Evolutionary conservation across 2,888 invertebrate genomes (phyloP), one percentile per base, ranked within the genome.

Genomic region (Agrochola lota): DNA sequence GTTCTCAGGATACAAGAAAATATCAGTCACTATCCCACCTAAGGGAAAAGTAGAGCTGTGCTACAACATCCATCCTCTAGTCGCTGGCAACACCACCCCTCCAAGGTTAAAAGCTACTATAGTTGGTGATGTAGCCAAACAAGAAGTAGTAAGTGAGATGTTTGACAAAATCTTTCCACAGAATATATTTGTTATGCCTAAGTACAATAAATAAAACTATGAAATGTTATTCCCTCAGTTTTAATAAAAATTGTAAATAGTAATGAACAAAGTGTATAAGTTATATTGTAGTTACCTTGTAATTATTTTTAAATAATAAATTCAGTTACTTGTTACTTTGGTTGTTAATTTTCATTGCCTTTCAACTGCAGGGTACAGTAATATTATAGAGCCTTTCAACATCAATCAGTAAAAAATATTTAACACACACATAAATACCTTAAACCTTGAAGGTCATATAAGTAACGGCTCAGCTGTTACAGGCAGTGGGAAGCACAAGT

Each of bases 1-100:
- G 98, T 99, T 99, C 95, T 98, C 99, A 80, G 99, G 99, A 4
- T 99, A 99, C 91, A 99, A 99, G 95, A 98, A 99, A 97, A 98
- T 97, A 86, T 95, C 96, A 59, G 94, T 97, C 30, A 97, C 97
- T 26, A 94, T 97, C 74, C 96, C 98, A 69, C 98, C 98, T 0
- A 97, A 97, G 80, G 97, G 97, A 59, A 96, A 95, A 78, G 97
- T 97, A 80, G 97, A 97, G 79, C 92, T 98, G 59, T 97, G 97
- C 87, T 99, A 98, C 96, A 98, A 98, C 91, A 97, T 99, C 80
- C 98, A 98, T 89, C 99, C 99, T 0, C 95, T 98, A 86, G 96
- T 98, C 69, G 97, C 98, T 17, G 98, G 98, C 6, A 97, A 97
- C 92, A 98, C 98, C n/a, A 96, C 97, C 5, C 97, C 98, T 77